phyloP scores from a whole-genome alignment of 2,888 invertebrate species.

The Agapostemon virescens region DNA sequence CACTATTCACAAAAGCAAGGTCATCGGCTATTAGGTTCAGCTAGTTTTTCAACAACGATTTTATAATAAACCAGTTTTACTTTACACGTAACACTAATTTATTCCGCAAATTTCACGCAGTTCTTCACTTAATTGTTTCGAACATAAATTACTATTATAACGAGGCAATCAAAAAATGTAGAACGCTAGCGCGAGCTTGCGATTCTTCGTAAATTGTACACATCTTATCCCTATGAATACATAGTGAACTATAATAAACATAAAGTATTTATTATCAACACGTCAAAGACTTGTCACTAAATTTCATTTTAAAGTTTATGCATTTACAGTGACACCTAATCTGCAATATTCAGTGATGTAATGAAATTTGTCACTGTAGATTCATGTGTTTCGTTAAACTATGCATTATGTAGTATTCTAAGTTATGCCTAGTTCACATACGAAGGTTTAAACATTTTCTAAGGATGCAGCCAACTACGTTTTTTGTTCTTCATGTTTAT shows the following conservation, averaged over 20 bases:
- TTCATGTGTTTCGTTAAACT: not conserved
- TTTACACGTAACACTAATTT: not conserved
- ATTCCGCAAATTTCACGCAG: not conserved
- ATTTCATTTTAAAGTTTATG: not conserved
- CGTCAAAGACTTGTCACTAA: not conserved
- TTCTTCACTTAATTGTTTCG: not conserved
- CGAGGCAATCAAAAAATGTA: not conserved
- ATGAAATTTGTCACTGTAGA: not conserved
- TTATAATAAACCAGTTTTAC: not conserved
- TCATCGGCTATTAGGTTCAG: not conserved
- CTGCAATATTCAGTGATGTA: not conserved
- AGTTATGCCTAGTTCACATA: not conserved
- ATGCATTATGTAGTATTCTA: not conserved
- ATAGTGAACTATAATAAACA: too few relatives aligned
- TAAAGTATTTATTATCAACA: too few relatives aligned
- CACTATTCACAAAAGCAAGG: not conserved
- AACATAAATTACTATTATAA: not conserved
- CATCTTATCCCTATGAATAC: too few relatives aligned
- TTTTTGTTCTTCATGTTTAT: too few relatives aligned
- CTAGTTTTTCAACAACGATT: not conserved
- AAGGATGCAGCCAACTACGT: not conserved
- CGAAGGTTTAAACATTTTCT: not conserved
- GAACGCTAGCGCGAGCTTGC: too few relatives aligned
- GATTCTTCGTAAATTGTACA: too few relatives aligned
- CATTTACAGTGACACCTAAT: not conserved